phyloP scores from a whole-genome alignment of 2,888 invertebrate species.

The Malacosoma neustria region DNA sequence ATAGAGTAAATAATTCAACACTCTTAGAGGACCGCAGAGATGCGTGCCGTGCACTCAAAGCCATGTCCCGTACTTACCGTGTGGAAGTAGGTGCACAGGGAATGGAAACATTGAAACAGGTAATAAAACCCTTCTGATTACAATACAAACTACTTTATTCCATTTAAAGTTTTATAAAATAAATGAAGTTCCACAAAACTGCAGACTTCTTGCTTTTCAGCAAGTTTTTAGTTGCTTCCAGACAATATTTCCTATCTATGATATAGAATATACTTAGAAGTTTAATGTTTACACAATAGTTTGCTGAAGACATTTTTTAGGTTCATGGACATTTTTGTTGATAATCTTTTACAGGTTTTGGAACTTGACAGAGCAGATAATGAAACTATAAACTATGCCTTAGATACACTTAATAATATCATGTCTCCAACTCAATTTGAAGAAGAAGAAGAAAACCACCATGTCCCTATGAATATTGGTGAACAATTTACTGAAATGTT shows the following conservation, averaged over 20 bases:
- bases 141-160: no score
- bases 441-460: conserved; percentile 83
- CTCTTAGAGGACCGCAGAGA: conserved; percentile 95
- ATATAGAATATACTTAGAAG: no score
- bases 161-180: no score
- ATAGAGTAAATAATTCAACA: conserved; percentile 93
- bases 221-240: no score
- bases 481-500: conserved; percentile 98
- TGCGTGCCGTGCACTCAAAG: conserved; percentile 96
- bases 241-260: no score
- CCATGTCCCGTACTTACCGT: conserved; percentile 91
- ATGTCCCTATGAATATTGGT: conserved; percentile 82
- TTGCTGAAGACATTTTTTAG: no score
- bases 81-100: conserved; percentile 97
- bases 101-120: conserved; percentile 84
- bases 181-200: no score
- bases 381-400: conserved; percentile 92
- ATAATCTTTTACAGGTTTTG: conserved; percentile 76
- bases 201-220: no score
- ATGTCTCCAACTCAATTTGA: conserved; percentile 88
- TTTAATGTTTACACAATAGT: no score
- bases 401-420: conserved; percentile 94
- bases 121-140: no score
- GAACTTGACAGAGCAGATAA: conserved; percentile 92
- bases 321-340: no score